phyloP scores from a whole-genome alignment of 2,888 invertebrate species.

The Prosopocoilus inquinatus region DNA sequence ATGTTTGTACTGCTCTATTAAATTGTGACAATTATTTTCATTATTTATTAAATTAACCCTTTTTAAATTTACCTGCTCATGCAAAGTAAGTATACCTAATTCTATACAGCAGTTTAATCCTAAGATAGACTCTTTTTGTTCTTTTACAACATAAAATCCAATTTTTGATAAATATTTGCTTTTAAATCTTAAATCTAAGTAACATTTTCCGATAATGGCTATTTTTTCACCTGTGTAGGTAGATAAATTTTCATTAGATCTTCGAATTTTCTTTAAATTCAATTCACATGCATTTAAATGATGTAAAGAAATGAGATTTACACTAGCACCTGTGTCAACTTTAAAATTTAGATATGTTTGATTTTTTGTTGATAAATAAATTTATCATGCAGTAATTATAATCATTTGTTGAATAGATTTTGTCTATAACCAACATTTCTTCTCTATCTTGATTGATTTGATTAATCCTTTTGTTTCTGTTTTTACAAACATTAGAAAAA shows the following conservation, averaged over 20 bases:
- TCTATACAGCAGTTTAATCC: constrained; percentile 4
- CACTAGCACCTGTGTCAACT: constrained; percentile 20
- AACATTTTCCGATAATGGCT: constrained; percentile 20
- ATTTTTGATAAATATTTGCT: constrained; percentile 4
- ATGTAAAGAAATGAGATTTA: constrained; percentile 20
- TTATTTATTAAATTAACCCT: background rate
- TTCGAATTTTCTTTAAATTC: constrained; percentile 17
- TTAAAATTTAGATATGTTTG: constrained; percentile 13
- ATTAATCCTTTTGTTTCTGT: background rate
- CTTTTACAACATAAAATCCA: constrained; percentile 14
- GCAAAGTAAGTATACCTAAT: constrained; percentile 9
- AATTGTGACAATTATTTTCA: constrained; percentile 6
- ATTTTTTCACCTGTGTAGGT: constrained; percentile 20
- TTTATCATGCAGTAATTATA: constrained; percentile 11
- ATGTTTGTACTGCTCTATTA: constrained; percentile 10
- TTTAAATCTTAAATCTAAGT: constrained; percentile 14
- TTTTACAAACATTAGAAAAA: constrained; percentile 6
- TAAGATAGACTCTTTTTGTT: constrained; percentile 9
- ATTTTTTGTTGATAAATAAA: constrained; percentile 17
- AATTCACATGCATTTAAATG: constrained; percentile 3
- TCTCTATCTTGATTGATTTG: too few species aligned
- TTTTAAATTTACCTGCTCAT: constrained; percentile 6
- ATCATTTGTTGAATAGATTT: background rate
- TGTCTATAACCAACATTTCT: background rate
- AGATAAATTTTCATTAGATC: constrained; percentile 12